phyloP scores from a whole-genome alignment of 1,140 invertebrate species.

The Cephus cinctus region DNA sequence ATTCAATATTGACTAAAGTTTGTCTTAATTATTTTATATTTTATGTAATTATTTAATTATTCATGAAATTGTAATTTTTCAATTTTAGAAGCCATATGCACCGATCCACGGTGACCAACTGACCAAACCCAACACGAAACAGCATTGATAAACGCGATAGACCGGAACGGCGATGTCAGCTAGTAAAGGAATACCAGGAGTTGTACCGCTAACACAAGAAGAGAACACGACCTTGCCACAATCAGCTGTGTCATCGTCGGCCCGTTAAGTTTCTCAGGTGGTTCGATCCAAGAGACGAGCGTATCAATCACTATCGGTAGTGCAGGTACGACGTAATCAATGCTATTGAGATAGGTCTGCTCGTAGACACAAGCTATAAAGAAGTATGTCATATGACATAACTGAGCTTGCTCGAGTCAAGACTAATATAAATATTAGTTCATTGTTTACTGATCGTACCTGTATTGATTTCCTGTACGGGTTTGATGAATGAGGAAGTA shows the following conservation, averaged over 20 bases:
- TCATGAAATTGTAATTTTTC: too few species aligned
- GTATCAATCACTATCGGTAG: conserved; percentile 51
- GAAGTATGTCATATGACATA: conserved; percentile 39
- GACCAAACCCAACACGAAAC: conserved; percentile 27
- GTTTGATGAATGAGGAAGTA: too few species aligned
- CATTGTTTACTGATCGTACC: too few species aligned
- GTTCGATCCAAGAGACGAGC: conserved; percentile 36
- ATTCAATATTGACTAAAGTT: too few species aligned
- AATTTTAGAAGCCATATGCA: too few species aligned
- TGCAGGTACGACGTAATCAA: conserved; percentile 50
- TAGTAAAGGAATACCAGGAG: conserved; percentile 41
- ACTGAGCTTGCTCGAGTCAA: too few species aligned
- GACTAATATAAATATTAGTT: too few species aligned
- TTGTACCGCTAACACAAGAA: conserved; percentile 42
- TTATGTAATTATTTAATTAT: too few species aligned
- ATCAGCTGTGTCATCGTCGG: conserved; percentile 54
- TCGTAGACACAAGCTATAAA: conserved; percentile 24
- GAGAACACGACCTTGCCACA: conserved; percentile 45
- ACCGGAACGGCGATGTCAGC: too few species aligned
- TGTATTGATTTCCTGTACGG: too few species aligned
- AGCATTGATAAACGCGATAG: neutral
- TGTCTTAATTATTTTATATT: too few species aligned
- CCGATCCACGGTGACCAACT: conserved; percentile 49
- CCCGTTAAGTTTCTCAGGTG: conserved; percentile 48
- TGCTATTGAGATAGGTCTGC: conserved; percentile 37